Evolutionary conservation across 2,888 invertebrate genomes (phyloP).

Genomic region (Drosophila vallismaia): DNA sequence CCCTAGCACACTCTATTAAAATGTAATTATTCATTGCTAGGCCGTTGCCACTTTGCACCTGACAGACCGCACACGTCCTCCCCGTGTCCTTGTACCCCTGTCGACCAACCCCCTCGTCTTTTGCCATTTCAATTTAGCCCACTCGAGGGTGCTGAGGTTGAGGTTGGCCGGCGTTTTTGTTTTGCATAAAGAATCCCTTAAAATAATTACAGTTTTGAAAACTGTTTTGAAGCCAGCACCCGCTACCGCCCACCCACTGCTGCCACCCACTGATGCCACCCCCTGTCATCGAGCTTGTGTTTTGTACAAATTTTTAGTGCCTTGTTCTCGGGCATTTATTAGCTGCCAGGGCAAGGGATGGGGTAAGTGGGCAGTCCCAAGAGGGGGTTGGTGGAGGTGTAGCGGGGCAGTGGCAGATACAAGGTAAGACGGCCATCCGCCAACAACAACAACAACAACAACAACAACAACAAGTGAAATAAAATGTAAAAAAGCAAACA

Average conservation of each 20-base stretch:
- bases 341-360: conserved; percentile 40
- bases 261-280: conserved; percentile 16
- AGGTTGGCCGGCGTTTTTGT: conserved; percentile 47
- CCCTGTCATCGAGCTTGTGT: conserved; percentile 40
- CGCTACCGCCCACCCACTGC: no score
- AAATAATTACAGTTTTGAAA: conserved; percentile 77
- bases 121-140: conserved; percentile 55
- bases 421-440: conserved; percentile 17
- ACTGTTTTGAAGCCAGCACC: conserved; percentile 27
- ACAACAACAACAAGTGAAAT: conserved; percentile 64
- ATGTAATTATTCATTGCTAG: conserved; percentile 80
- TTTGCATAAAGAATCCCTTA: conserved; percentile 79
- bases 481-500: conserved; percentile 63
- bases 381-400: neutral
- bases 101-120: conserved; percentile 6
- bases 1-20: conserved; percentile 75
- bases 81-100: conserved; percentile 4
- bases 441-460: conserved; percentile 30
- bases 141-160: conserved; percentile 12
- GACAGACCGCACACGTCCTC: conserved; percentile 39
- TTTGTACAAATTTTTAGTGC: conserved; percentile 66
- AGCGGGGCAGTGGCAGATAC: neutral
- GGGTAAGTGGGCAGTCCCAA: conserved; percentile 1
- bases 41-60: conserved; percentile 72
- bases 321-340: conserved; percentile 68